Conservation (phyloP, 2,797 vertebrate genomes). For the Danio albolineatus region DNA sequence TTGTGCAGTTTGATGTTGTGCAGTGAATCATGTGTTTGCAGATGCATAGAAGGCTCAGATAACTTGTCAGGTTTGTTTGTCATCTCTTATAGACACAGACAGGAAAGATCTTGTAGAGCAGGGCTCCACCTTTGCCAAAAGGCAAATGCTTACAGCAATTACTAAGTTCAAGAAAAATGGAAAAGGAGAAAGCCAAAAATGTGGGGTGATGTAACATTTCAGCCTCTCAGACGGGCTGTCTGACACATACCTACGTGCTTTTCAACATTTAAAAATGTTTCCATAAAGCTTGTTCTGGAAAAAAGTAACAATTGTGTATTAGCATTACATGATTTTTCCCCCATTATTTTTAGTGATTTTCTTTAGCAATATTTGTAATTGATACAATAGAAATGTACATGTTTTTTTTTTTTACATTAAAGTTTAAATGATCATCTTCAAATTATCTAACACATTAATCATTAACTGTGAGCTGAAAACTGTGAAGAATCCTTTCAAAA, state of each 20-base stretch:
- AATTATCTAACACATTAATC: background rate
- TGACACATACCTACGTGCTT: conserved; percentile 18
- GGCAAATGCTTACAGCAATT: conserved; percentile 36
- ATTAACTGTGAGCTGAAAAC: background rate
- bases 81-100: conserved; percentile 43
- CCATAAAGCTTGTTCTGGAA: background rate
- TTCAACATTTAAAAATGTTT: conserved; percentile 6
- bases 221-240: background rate
- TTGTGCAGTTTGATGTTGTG: background rate
- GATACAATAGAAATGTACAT: no score
- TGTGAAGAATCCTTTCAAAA: no score
- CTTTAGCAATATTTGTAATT: no score
- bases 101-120: conserved; percentile 18
- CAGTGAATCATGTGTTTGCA: conserved; percentile 14
- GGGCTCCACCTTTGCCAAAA: conserved; percentile 25
- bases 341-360: no score
- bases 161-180: background rate
- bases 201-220: conserved; percentile 13
- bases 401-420: background rate
- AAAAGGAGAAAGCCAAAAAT: conserved; percentile 6
- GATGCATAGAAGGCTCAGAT: conserved; percentile 31
- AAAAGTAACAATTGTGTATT: background rate
- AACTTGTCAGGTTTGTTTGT: conserved; percentile 44
- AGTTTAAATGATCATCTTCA: background rate
- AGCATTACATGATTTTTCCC: background rate